Conservation (phyloP, 2,113 vertebrate species). For the Tragulus kanchil region DNA sequence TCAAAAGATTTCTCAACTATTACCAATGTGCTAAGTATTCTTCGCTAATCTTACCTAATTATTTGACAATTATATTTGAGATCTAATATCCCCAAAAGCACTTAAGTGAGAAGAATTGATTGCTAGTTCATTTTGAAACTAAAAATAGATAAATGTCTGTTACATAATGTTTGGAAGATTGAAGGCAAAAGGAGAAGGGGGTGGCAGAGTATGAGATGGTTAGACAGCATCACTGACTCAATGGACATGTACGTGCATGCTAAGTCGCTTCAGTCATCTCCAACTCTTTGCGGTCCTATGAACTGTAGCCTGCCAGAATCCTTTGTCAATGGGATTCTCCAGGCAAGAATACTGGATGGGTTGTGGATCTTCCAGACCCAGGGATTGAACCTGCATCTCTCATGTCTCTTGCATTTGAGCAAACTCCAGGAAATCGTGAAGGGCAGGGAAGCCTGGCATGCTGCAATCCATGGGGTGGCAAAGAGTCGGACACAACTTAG, state of each 20-base stretch:
- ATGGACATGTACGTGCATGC: neutral
- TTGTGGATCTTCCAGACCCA: too few species aligned
- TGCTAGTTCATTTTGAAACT: neutral
- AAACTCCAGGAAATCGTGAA: neutral
- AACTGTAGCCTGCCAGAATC: too few species aligned
- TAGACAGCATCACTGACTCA: neutral
- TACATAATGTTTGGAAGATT: neutral
- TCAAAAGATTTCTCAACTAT: conserved; percentile 46
- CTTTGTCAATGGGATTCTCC: too few species aligned
- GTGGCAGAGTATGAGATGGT: neutral
- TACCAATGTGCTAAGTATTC: neutral
- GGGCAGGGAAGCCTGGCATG: neutral
- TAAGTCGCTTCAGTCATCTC: too few species aligned
- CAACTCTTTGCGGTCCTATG: too few species aligned
- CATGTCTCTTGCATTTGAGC: neutral
- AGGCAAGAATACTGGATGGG: too few species aligned
- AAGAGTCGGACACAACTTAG: neutral
- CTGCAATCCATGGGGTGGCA: neutral
- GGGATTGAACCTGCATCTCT: too few species aligned
- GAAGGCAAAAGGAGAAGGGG: neutral
- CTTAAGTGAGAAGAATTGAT: neutral
- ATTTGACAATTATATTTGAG: neutral
- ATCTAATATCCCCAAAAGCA: neutral
- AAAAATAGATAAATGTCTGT: neutral
- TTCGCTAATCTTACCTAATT: conserved; percentile 17